Base-by-base conservation (phyloP, 2,888 invertebrate species). In the Dasysyrphus albostriatus region DNA sequence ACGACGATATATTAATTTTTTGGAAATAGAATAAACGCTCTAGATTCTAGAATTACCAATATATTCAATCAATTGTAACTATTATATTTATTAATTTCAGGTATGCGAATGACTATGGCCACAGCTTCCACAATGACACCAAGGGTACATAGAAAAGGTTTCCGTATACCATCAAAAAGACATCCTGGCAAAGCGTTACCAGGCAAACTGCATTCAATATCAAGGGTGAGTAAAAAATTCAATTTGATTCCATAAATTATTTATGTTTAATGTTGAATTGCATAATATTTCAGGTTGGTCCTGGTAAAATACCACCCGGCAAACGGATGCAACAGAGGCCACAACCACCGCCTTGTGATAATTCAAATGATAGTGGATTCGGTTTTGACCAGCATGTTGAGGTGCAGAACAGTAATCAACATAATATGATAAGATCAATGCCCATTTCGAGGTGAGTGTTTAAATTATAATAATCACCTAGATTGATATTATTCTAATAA, bases 291-390 rank as follows among this genome's bases (percentile, higher is more conserved):
- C 58, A 92, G 92, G 91, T 91, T 87, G 92, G 90, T 47, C 91
- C 92, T 10, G 93, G 92, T 1, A 93, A 93, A 88, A 88, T 92
- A 51, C 91, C 90, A 70, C 91, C 92, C 0, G 93, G 93, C 3
- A 93, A 93, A 88, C 90, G 92, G 88, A 91, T 93, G 88, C 90
- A 91, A 83, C 91, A 91, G 72, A 90, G 92, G 83, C 92, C 92
- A 73, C 92, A 92, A 89, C 92, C 94, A 51, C 94, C 94, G 91
- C 95, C 95, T 85, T 96, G 97, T 92, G 97, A 97, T 92, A 97
- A 96, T 93, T 97, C 97, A 88, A 97, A 97, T 93, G 98, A 98
- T 93, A 97, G 97, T 89, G 97, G 97, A 39, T 94, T 97, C 89
- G 97, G 97, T 80, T 96, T 96, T 88, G 97, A 97, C 92, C 95